Conservation (phyloP, 2,888 invertebrate species). For the Mantis religiosa region DNA sequence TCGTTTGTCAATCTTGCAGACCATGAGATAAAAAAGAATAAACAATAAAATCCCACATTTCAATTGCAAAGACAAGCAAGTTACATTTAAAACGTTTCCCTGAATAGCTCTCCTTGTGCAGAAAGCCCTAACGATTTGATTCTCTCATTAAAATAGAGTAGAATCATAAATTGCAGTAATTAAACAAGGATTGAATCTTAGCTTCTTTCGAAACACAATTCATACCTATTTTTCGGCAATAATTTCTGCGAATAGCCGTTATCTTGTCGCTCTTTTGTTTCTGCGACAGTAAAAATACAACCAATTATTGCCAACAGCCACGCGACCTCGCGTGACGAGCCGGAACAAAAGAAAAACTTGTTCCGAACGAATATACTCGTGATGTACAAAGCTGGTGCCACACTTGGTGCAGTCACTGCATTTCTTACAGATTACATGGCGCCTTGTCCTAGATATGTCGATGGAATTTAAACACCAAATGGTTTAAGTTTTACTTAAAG, state of each 20-base stretch:
- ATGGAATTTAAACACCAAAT: too few relatives aligned
- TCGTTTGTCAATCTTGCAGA: too few relatives aligned
- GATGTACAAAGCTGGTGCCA: neutral
- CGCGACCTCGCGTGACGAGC: neutral
- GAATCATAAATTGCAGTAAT: neutral
- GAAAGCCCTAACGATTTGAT: neutral
- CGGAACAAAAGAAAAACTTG: neutral
- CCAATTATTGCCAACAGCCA: neutral
- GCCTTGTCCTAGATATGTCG: too few relatives aligned
- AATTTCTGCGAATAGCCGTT: neutral
- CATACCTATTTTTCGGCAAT: neutral
- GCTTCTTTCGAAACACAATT: neutral
- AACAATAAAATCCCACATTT: neutral
- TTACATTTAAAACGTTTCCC: too few relatives aligned
- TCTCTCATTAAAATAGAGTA: neutral
- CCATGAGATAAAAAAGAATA: neutral
- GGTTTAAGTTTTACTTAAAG: too few relatives aligned
- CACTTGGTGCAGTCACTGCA: neutral
- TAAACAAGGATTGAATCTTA: neutral
- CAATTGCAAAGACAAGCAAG: neutral
- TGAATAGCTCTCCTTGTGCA: neutral
- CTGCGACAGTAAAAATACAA: neutral
- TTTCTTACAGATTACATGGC: neutral
- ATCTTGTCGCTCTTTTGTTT: neutral
- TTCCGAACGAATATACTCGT: neutral